phyloP scores from a whole-genome alignment of 2,888 invertebrate species.

The Antheraea yamamai region DNA sequence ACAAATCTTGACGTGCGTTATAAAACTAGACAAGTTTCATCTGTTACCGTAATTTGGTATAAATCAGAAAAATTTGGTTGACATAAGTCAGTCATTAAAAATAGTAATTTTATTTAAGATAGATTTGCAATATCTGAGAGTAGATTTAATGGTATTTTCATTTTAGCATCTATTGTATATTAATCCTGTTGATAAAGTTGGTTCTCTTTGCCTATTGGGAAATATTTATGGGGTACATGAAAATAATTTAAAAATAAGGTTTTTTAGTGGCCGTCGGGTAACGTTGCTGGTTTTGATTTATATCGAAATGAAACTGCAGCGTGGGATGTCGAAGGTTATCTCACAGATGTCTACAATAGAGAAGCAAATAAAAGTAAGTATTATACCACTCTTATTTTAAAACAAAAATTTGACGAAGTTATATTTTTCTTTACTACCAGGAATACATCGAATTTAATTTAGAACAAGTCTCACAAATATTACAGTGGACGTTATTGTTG shows the following conservation, averaged over 20 bases:
- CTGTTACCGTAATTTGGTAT: too few species aligned
- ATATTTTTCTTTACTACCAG: too few species aligned
- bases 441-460: too few species aligned
- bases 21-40: too few species aligned
- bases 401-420: too few species aligned
- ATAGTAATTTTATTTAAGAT: neutral
- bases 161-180: neutral
- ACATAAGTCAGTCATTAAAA: neutral
- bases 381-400: neutral
- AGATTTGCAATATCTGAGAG: neutral
- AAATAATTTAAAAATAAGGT: conserved; percentile 3
- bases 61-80: too few species aligned
- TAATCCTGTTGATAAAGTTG: neutral
- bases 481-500: too few species aligned
- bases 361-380: conserved; percentile 82
- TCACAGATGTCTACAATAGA: conserved; percentile 86
- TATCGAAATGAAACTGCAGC: conserved; percentile 75
- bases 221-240: neutral
- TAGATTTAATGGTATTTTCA: too few species aligned
- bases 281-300: conserved; percentile 76
- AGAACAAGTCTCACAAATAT: too few species aligned
- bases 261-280: conserved; percentile 52
- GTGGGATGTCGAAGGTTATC: conserved; percentile 83
- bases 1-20: too few species aligned
- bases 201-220: neutral